Evolutionary conservation across 2,113 vertebrate genomes (phyloP), one percentile per base, ranked within the genome.

Genomic region (Pseudonaja textilis): DNA sequence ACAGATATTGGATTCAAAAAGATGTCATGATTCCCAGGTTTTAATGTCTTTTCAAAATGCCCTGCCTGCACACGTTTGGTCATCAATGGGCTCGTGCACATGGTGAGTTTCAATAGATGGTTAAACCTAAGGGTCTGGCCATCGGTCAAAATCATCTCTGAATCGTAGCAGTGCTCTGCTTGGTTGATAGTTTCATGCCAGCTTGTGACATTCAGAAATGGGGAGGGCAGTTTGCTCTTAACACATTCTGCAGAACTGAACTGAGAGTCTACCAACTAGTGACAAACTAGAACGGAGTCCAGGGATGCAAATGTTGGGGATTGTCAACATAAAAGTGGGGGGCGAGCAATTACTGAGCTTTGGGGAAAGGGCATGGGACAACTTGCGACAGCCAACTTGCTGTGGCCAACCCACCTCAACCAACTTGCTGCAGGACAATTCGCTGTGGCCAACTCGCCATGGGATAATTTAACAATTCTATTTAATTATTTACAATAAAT

Each of bases 401-500:
- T 0, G 0, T 14, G 12, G 3, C 52, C 52, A 54, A 12, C 11
- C 2, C 52, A 14, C 1, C 8, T 50, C 52, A 23, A 22, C 56
- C 56, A 23, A 57, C 18, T 56, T 1, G 55, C 55, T 56, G 20
- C 54, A 55, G 56, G 56, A 6, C 56, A 57, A 57, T 2, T 57
- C 1, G 1, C 56, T 2, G 0, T 10, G 8, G 57, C 23, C 23
- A 59, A 59, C 57, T 59, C 2, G 0, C 7, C 2, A 0, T 6
- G 2, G 57, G 57, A 59, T 20, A 59, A 25, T 59, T 59, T 26
- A 25, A 59, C 57, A 59, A 59, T 59, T 59, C 8, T 59, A 59
- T 59, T 59, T 59, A 59, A 59, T 59, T 59, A 59, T 25, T 59
- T 59, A 9, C 57, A 59, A 9, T 25, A 57, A 23, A 23, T 57